phyloP scores from a whole-genome alignment of 2,797 vertebrate genomes.

The Enteromius mattozi region DNA sequence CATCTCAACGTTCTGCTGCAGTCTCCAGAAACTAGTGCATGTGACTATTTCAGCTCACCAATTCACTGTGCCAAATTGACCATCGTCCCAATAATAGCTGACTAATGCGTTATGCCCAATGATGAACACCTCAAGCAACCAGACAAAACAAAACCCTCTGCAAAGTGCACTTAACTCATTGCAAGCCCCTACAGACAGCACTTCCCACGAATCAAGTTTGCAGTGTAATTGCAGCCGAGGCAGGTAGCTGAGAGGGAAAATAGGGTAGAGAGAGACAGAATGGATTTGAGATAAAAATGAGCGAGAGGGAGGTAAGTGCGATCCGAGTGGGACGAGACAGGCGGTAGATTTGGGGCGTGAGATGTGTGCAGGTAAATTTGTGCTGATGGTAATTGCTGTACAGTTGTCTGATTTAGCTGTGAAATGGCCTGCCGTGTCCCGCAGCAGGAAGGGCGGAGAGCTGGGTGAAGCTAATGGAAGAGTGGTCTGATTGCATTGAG shows the following conservation, averaged over 20 bases:
- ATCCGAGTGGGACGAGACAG: slow-evolving; percentile 5
- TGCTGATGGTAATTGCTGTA: slow-evolving; percentile 67
- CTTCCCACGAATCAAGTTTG: slow-evolving; percentile 37
- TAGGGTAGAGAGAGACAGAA: slow-evolving; percentile 17
- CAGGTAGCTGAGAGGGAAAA: slow-evolving; percentile 34
- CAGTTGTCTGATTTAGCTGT: slow-evolving; percentile 61
- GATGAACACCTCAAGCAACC: slow-evolving; percentile 34
- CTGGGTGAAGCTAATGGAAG: slow-evolving; percentile 58
- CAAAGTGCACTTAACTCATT: slow-evolving; percentile 54
- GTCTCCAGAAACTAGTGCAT: slow-evolving; percentile 17
- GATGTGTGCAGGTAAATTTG: slow-evolving; percentile 59
- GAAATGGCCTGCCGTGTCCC: slow-evolving; percentile 66
- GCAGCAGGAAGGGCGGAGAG: slow-evolving; percentile 52
- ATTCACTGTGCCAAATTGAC: slow-evolving; percentile 42
- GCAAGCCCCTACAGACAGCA: slow-evolving; percentile 35
- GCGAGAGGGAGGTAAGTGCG: neutral
- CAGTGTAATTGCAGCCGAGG: slow-evolving; percentile 44
- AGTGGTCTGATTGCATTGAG: slow-evolving; percentile 51
- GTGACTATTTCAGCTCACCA: neutral
- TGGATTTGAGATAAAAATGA: slow-evolving; percentile 13
- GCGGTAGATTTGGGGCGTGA: slow-evolving; percentile 9
- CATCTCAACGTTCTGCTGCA: neutral
- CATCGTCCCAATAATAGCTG: slow-evolving; percentile 27
- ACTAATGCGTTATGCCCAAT: slow-evolving; percentile 12
- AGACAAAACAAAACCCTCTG: slow-evolving; percentile 43